Evolutionary conservation across 2,113 vertebrate species (phyloP), one percentile per base, ranked within the genome.

Genomic region (Spea multiplicata): DNA sequence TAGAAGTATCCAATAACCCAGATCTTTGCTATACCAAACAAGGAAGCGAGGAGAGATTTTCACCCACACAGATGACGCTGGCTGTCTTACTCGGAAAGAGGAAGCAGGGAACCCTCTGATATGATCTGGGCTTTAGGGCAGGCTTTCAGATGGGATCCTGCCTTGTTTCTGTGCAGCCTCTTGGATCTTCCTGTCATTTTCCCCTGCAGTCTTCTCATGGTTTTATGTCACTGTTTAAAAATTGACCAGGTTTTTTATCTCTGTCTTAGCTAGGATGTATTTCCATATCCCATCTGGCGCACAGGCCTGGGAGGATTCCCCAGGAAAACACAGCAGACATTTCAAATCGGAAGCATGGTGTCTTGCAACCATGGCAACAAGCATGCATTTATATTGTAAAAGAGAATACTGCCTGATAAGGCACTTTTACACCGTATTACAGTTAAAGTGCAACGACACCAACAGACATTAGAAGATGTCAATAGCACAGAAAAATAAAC

Each of bases 201-300:
- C 77, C 84, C 84, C 84, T 85, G 83, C 86, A 83, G 77, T 80
- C 77, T 84, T 88, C 84, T 87, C 85, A 88, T 88, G 87, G 87
- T 82, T 89, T 89, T 89, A 88, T 86, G 87, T 89, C 89, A 88
- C 85, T 84, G 82, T 86, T 90, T 89, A 90, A 90, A 90, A 89
- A 89, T 88, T 90, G 87, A 89, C 86, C 82, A 85, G 67, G 84
- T 86, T 86, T 86, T 86, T 88, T 88, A 89, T 88, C 86, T 85
- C 84, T 82, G 84, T 84, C 84, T 88, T 86, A 88, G 79, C 76
- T 76, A 83, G 81, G 81, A 71, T 59, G 47, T 78, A 68, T 71
- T 55, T 78, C 66, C 64, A 65, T 50, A 73, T 73, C 50, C 70
- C 71, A 67, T 80, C 62, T 80, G 70, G 49, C 30, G 73, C 62